These are phyloP conservation scores for mouse (Mus musculus) DNA, from an alignment of 2,113 vertebrate genomes.

Conservation along the genomic window GRCm39 chr7:99746001-99746500, in stretches of 20 bases:
- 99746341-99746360: background rate
- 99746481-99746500: background rate
- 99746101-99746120: background rate
- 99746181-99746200: background rate
- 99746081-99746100: background rate
- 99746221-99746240: slow-evolving; percentile 31
- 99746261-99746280: background rate
- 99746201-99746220: slow-evolving; percentile 37
- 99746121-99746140: background rate
- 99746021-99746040: background rate
- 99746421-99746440: background rate
- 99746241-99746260: background rate
- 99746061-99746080: background rate
- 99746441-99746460: background rate
- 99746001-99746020: background rate
- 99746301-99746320: background rate
- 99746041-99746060: background rate
- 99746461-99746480: background rate
- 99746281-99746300: background rate
- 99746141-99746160: background rate
- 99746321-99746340: background rate
- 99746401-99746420: background rate
- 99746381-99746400: background rate
- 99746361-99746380: background rate
- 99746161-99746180: slow-evolving; percentile 43